Conservation (phyloP, 2,888 invertebrate species). For the Clivina fossor region DNA sequence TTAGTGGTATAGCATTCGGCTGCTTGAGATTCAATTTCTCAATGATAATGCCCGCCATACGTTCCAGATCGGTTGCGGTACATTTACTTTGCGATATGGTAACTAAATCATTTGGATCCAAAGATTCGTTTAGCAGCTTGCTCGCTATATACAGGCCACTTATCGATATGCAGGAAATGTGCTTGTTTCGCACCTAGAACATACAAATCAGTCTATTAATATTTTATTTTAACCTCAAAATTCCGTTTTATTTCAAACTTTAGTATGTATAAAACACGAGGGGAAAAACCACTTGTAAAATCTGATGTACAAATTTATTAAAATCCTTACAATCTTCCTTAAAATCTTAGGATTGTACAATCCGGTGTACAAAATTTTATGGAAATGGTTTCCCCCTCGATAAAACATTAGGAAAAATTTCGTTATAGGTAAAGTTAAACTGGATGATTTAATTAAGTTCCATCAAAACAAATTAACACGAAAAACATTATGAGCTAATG, state of each 20-base stretch:
- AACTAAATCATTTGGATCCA: conserved; percentile 69
- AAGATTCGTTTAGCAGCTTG: conserved; percentile 62
- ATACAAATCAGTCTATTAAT: conserved; percentile 34
- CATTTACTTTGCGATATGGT: conserved; percentile 72
- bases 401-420: conserved; percentile 9
- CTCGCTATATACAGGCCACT: conserved; percentile 85
- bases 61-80: conserved; percentile 78
- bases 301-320: too few relatives aligned
- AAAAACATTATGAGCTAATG: too few relatives aligned
- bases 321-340: too few relatives aligned
- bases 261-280: too few relatives aligned
- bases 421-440: too few relatives aligned
- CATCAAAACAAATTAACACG: too few relatives aligned
- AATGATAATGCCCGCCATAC: conserved; percentile 82
- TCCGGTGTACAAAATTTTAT: too few relatives aligned
- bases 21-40: conserved; percentile 73
- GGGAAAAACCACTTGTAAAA: background rate
- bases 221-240: background rate
- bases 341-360: too few relatives aligned
- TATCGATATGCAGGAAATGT: conserved; percentile 85
- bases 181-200: conserved; percentile 68
- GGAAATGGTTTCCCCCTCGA: too few relatives aligned
- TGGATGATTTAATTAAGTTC: too few relatives aligned
- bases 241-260: background rate
- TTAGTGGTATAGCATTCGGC: conserved; percentile 61